Evolutionary conservation across 2,888 invertebrate species (phyloP).

Genomic region (Phalera bucephala): DNA sequence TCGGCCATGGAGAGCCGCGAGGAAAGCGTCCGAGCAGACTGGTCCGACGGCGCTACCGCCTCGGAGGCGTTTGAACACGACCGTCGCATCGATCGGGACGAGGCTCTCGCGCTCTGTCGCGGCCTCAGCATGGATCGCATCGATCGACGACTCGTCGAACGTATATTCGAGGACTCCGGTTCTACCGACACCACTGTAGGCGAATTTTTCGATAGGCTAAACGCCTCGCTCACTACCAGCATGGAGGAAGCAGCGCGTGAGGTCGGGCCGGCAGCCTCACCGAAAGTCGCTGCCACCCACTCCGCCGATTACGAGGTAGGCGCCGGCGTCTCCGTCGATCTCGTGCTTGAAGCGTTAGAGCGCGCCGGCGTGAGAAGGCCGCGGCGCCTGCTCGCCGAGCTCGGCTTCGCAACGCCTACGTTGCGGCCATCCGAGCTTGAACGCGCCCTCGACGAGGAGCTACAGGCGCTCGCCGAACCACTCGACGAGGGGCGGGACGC

Average conservation of each 20-base stretch:
- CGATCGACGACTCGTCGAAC: conserved; percentile 56
- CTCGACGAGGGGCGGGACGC: conserved; percentile 38
- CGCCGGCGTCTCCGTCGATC: conserved; percentile 64
- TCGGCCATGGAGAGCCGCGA: conserved; percentile 58
- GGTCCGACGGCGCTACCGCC: conserved; percentile 11
- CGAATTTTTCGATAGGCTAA: conserved; percentile 69
- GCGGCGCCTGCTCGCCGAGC: conserved; percentile 84
- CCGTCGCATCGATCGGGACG: conserved; percentile 55
- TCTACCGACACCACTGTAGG: conserved; percentile 64
- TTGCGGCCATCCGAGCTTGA: conserved; percentile 85
- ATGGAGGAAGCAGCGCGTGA: conserved; percentile 46
- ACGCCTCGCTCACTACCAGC: conserved; percentile 56
- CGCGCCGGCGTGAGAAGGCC: conserved; percentile 86
- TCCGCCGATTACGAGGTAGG: conserved; percentile 29
- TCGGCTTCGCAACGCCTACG: conserved; percentile 85
- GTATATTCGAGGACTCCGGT: conserved; percentile 55
- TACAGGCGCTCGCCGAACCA: conserved; percentile 41
- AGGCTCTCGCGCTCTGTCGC: conserved; percentile 64
- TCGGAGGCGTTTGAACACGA: conserved; percentile 52
- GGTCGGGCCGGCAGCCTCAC: conserved; percentile 4
- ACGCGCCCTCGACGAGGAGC: conserved; percentile 87
- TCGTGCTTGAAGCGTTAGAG: conserved; percentile 88
- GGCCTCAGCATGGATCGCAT: conserved; percentile 63
- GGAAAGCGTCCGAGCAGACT: conserved; percentile 24
- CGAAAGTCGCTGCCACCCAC: conserved; percentile 12